These are phyloP conservation scores for Labrus mixtus DNA, from an alignment of 2,113 vertebrate species.

Conservation along the genomic window DNA sequence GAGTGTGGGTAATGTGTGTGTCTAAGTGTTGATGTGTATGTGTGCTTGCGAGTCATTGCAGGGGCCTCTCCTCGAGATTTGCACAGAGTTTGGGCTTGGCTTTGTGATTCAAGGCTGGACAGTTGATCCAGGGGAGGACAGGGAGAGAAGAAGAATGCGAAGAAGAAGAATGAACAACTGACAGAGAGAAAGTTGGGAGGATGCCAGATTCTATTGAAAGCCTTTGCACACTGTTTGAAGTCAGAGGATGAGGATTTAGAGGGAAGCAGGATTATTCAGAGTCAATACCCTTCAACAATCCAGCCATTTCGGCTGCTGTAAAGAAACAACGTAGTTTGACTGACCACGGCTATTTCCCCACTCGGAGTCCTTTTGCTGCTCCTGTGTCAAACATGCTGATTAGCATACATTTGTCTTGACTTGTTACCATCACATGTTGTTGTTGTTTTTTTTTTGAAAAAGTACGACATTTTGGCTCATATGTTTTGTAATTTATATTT, in stretches of 20 bases:
- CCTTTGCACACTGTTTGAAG: conserved; percentile 78
- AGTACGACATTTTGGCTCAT: conserved; percentile 2
- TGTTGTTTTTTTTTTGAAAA: neutral
- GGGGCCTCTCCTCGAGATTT: conserved; percentile 74
- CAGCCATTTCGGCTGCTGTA: conserved; percentile 54
- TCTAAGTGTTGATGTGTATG: conserved; percentile 31
- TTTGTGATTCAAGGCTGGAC: conserved; percentile 75
- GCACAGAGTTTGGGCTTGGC: conserved; percentile 73
- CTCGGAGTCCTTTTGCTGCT: conserved; percentile 28
- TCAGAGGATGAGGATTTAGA: conserved; percentile 79
- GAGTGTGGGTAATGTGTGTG: conserved; percentile 23
- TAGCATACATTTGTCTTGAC: conserved; percentile 27
- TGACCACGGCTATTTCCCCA: conserved; percentile 30
- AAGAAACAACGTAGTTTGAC: conserved; percentile 50
- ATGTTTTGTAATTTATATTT: neutral
- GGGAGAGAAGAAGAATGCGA: conserved; percentile 69
- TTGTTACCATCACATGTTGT: conserved; percentile 3
- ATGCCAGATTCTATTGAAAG: conserved; percentile 78
- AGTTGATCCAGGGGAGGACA: conserved; percentile 79
- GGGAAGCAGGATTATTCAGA: conserved; percentile 79
- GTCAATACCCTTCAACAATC: conserved; percentile 77
- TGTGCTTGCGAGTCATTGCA: conserved; percentile 22
- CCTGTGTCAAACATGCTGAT: conserved; percentile 40
- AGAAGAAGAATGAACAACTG: conserved; percentile 72
- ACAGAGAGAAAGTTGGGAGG: conserved; percentile 77